Base-by-base conservation (phyloP, 2,113 vertebrate genomes). In the Sapayoa aenigma region DNA sequence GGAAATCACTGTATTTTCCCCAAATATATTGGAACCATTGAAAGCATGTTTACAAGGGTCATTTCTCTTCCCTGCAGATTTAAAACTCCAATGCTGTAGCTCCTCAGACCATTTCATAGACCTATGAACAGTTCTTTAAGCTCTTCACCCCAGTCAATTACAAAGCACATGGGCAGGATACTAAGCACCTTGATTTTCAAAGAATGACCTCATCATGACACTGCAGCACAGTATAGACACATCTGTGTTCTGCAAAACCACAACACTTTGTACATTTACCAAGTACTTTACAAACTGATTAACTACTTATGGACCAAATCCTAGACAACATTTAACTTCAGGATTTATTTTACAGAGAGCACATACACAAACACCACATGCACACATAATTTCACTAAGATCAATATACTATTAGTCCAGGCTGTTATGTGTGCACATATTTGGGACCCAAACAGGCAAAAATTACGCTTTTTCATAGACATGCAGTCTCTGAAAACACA, bases 361-460 rank as follows among this genome's bases (percentile, higher is more conserved):
- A 94, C 0, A 3, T 35, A 59, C 10, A 50, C 16, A 37, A 73
- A 42, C 24, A 59, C 35, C 28, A 25, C 8, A 12, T 2, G 11
- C 35, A 67, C 46, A 22, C 17, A 4, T 2, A 42, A 46, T 55
- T 53, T 37, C 13, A 59, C 11, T 10, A 5, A 59, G 30, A 12
- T 78, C 30, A 19, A 14, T 22, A 3, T 41, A 80, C 25, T 53
- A 14, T 22, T 69, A 71, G 28, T 50, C 20, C 42, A n/a, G 39
- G 10, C 18, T 78, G 39, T 39, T 19, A 30, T 1, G 5, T 4
- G 5, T 11, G 27, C 39, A 37, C 19, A 20, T 1, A 0, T 58
- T 42, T 88, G 39, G 21, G 63, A 74, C 20, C 3, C 55, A 77
- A 55, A 65, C 4, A 47, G 0, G 3, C 21, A 21, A 44, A 44